Percentiles rank a stretch among this genome's conserved stretches.
phyloP scores from a whole-genome alignment of 2,113 vertebrate species.

The Ailuropoda melanoleuca region DNA sequence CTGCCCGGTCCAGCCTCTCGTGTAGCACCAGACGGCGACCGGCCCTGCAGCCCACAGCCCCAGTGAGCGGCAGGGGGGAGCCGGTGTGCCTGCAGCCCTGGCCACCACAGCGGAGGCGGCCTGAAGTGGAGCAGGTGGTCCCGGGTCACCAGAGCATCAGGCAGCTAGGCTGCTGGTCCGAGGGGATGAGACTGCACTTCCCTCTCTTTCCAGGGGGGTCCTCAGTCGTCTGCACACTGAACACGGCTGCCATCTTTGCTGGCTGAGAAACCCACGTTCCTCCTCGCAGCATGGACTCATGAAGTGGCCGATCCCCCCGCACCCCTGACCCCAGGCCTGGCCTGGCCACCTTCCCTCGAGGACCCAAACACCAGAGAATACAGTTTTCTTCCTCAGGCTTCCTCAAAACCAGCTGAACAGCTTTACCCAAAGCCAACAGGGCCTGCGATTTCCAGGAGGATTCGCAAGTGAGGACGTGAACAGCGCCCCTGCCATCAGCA shows the following conservation, averaged over 20 bases:
- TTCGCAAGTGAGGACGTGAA: fast-evolving
- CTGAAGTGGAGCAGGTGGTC: neutral
- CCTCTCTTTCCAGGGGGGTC: neutral
- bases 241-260: fast-evolving
- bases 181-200: fast-evolving
- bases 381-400: neutral
- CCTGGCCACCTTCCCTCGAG: neutral
- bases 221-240: neutral
- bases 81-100: fast-evolving
- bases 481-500: too few species aligned
- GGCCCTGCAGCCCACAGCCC: neutral
- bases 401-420: neutral
- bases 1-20: fast-evolving
- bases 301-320: neutral
- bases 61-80: neutral
- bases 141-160: neutral
- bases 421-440: neutral
- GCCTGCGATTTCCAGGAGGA: neutral
- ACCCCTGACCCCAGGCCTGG: neutral
- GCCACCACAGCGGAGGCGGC: neutral
- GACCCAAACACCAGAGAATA: neutral
- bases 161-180: neutral
- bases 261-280: neutral
- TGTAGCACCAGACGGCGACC: neutral
- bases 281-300: neutral